Conservation (phyloP, 2,888 invertebrate genomes). For the Tachystola acroxantha region DNA sequence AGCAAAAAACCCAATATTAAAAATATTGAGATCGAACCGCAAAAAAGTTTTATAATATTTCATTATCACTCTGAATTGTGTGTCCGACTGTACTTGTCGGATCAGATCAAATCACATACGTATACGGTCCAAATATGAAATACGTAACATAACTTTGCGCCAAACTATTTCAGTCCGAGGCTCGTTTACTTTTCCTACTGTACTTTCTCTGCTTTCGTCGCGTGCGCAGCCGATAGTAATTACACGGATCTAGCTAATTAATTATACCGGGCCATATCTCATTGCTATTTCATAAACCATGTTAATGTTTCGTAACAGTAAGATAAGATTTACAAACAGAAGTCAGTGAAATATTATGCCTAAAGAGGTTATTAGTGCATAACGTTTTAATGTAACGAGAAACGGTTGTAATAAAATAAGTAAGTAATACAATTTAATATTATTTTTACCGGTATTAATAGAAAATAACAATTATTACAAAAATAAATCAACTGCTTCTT, state of each 20-base stretch:
- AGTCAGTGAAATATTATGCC: background rate
- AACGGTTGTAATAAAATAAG: background rate
- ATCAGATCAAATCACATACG: background rate
- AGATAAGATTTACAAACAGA: background rate
- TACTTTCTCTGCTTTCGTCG: conserved; percentile 56
- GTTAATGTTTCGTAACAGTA: background rate
- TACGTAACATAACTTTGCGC: background rate
- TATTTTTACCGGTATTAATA: background rate
- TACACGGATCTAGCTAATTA: conserved; percentile 39
- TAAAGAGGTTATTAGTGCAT: background rate
- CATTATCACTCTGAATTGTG: no score
- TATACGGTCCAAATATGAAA: background rate
- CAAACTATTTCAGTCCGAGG: background rate
- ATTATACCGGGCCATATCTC: conserved; percentile 20
- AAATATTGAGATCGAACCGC: no score
- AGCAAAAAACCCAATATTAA: no score
- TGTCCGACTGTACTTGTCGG: background rate
- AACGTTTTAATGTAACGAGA: background rate
- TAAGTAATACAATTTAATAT: background rate
- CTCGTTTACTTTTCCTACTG: background rate
- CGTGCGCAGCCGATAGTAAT: conserved; percentile 27
- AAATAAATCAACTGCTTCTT: no score
- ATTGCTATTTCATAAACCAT: conserved; percentile 1
- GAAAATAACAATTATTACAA: no score
- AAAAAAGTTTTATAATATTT: no score